Evolutionary conservation across 2,888 invertebrate species (phyloP).

Genomic region (Ochropleura plecta): DNA sequence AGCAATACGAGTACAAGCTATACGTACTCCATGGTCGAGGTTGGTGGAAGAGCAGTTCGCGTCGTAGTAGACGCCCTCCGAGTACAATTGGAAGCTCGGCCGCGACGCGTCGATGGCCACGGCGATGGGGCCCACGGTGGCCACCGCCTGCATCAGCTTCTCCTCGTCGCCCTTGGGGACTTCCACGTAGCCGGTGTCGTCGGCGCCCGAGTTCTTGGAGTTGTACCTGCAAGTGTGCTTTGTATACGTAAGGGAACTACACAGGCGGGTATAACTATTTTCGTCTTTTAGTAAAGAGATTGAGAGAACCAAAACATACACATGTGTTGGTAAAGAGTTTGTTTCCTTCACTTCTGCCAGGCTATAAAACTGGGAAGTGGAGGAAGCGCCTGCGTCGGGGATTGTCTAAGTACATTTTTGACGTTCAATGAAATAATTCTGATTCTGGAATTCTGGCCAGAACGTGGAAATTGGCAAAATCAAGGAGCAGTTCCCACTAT

Average conservation of each 20-base stretch:
- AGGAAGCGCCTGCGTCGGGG: not conserved
- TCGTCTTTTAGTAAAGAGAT: not conserved
- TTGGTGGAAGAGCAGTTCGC: slow-evolving; percentile 93
- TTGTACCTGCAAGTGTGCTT: slow-evolving; percentile 89
- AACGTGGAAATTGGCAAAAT: not conserved
- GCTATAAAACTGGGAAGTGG: not conserved
- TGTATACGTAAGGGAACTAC: not conserved
- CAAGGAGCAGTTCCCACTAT: not conserved
- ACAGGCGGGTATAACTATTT: not conserved
- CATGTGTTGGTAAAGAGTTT: not conserved
- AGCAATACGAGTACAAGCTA: not conserved
- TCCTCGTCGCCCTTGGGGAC: slow-evolving; percentile 93
- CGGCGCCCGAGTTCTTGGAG: slow-evolving; percentile 93
- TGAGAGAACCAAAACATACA: not conserved
- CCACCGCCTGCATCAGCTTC: slow-evolving; percentile 94
- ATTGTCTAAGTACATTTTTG: not conserved
- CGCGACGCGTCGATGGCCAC: slow-evolving; percentile 97
- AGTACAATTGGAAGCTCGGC: slow-evolving; percentile 96
- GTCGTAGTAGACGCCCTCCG: slow-evolving; percentile 95
- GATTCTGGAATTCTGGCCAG: not conserved
- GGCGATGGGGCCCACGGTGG: slow-evolving; percentile 95
- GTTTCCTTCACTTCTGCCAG: not conserved
- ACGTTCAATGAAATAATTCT: not conserved
- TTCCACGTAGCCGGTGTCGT: slow-evolving; percentile 95
- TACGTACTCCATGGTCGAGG: slow-evolving; percentile 95